These are phyloP conservation scores for Octonoba sinensis DNA, from an alignment of 2,888 invertebrate genomes.

Conservation along the genomic window DNA sequence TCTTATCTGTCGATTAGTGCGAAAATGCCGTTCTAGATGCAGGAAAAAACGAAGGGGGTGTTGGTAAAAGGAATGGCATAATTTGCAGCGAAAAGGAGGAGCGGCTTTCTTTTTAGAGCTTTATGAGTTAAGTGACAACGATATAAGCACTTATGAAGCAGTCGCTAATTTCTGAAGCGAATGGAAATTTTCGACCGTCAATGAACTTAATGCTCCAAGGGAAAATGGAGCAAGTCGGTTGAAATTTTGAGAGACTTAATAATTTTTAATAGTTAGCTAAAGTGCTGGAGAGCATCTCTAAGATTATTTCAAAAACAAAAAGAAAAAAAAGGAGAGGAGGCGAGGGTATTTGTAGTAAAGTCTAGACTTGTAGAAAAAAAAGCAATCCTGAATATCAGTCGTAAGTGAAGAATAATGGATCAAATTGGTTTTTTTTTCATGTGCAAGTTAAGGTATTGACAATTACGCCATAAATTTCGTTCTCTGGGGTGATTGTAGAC, in stretches of 20 bases:
- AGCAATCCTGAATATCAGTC: no score
- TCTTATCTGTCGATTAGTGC: conserved; percentile 58
- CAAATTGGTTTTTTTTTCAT: no score
- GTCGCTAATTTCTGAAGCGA: conserved; percentile 46
- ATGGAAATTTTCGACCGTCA: conserved; percentile 34
- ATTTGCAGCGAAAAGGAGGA: conserved; percentile 34
- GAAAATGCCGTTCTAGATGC: background rate
- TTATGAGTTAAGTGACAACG: conserved; percentile 58
- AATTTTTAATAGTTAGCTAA: no score
- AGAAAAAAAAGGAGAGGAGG: no score
- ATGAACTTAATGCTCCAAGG: conserved; percentile 19
- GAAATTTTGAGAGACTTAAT: background rate
- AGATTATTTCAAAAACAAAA: no score
- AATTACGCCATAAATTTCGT: no score
- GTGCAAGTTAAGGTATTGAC: no score
- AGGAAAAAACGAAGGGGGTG: conserved; percentile 1
- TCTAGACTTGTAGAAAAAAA: no score
- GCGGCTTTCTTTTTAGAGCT: conserved; percentile 52
- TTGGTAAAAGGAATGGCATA: conserved; percentile 15
- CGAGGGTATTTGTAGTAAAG: no score
- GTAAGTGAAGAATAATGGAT: no score
- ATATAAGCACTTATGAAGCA: conserved; percentile 41
- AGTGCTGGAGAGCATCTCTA: no score
- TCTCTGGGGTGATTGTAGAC: no score
- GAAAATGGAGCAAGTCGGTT: conserved; percentile 28